phyloP scores from a whole-genome alignment of 1,140 invertebrate genomes.

The Drosophila navojoa region DNA sequence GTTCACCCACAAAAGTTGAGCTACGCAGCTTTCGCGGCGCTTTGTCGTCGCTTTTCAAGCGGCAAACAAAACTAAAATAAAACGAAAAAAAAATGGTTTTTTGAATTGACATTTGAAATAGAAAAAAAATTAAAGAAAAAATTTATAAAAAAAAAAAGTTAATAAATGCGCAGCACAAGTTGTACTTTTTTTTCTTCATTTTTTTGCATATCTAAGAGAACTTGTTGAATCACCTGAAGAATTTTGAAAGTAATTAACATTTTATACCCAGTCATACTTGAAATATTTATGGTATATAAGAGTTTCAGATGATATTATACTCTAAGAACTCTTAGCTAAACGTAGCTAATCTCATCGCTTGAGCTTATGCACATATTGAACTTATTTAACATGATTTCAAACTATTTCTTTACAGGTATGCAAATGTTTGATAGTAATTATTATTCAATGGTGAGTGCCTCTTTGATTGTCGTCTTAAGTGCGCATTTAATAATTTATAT shows the following conservation, averaged over 20 bases:
- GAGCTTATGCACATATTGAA: conserved; percentile 24
- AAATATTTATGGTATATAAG: neutral
- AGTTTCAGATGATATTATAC: neutral
- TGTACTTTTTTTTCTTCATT: no score
- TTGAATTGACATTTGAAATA: conserved; percentile 42
- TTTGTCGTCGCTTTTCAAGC: conserved; percentile 46
- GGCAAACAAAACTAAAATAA: conserved; percentile 19
- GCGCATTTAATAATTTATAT: conserved; percentile 47
- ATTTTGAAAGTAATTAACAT: no score
- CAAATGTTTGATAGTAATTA: conserved; percentile 35
- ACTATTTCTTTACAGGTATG: conserved; percentile 58
- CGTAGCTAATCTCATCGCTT: neutral
- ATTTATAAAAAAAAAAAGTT: conserved; percentile 28
- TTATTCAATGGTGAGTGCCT: conserved; percentile 57
- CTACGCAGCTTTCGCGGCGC: conserved; percentile 38
- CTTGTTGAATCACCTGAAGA: no score
- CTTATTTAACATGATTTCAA: conserved; percentile 13
- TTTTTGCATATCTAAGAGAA: no score
- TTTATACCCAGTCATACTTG: neutral
- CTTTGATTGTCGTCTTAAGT: conserved; percentile 43
- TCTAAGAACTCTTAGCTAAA: neutral
- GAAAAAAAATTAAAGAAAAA: conserved; percentile 20
- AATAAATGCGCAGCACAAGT: no score
- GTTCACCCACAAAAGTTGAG: conserved; percentile 15
- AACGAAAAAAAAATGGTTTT: conserved; percentile 24